Conservation (phyloP, 2,888 invertebrate genomes). For the Lasioglossum marginatum region DNA sequence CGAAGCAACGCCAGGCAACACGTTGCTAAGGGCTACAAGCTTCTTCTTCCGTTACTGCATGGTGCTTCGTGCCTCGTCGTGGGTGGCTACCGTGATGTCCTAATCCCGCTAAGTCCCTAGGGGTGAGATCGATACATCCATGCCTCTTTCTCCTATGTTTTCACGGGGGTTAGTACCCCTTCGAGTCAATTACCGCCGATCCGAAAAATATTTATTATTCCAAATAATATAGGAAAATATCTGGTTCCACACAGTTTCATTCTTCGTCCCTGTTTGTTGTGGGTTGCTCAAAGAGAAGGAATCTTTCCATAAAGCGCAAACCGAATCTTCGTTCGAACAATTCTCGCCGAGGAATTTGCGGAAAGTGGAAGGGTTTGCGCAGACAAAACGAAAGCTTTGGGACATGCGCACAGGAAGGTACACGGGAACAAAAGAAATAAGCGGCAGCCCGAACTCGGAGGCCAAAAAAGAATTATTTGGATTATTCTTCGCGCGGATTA, state of each 20-base stretch:
- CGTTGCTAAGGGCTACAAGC: constrained; percentile 65
- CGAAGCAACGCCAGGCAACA: constrained; percentile 33
- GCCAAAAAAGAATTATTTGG: neutral
- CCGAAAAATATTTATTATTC: constrained; percentile 24
- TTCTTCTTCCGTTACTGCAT: constrained; percentile 66
- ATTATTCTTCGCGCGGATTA: neutral
- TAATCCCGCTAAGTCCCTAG: constrained; percentile 77
- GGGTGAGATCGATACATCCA: constrained; percentile 81
- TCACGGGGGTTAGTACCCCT: constrained; percentile 61
- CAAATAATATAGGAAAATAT: neutral
- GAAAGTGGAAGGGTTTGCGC: constrained; percentile 7
- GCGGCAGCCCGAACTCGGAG: neutral
- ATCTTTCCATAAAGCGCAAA: neutral
- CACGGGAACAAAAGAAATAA: constrained; percentile 13
- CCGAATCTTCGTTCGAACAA: neutral
- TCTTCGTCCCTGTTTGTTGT: neutral
- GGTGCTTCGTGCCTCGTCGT: constrained; percentile 68
- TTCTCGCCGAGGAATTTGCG: constrained; percentile 17
- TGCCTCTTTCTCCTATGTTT: constrained; percentile 72
- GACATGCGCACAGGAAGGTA: constrained; percentile 19
- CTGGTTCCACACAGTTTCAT: neutral
- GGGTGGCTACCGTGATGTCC: constrained; percentile 74
- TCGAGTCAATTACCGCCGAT: constrained; percentile 42
- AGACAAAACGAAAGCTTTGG: constrained; percentile 24
- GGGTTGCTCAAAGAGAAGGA: too few relatives aligned